These are phyloP conservation scores for Phocides pigmalion DNA, from an alignment of 1,140 invertebrate genomes.

Conservation along the genomic window DNA sequence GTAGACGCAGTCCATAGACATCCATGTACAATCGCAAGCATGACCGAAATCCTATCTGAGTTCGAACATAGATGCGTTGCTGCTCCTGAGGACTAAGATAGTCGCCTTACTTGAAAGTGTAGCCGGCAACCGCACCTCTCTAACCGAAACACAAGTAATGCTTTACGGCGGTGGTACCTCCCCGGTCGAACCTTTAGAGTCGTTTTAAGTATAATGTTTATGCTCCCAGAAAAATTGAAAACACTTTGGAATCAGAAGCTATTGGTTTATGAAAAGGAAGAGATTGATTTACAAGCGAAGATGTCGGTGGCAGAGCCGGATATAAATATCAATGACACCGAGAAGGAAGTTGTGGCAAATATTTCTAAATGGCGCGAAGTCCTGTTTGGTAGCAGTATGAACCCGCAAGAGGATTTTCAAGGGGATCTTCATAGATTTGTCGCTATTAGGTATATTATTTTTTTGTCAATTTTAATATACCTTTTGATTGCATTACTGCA, in stretches of 20 bases:
- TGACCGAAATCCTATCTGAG: no score
- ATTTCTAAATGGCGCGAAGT: slow-evolving; percentile 53
- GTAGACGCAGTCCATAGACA: no score
- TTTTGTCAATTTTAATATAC: no score
- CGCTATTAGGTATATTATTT: slow-evolving; percentile 51
- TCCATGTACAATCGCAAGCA: no score
- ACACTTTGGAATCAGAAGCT: slow-evolving; percentile 77
- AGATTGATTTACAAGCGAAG: slow-evolving; percentile 79
- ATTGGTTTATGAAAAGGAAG: slow-evolving; percentile 80
- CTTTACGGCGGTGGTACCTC: no score
- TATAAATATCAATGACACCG: slow-evolving; percentile 27
- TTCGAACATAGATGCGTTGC: no score
- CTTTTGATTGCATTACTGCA: no score
- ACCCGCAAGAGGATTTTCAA: slow-evolving; percentile 64
- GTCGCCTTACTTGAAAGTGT: no score
- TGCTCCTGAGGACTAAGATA: no score
- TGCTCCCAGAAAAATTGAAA: slow-evolving; percentile 75
- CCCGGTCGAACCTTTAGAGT: no score
- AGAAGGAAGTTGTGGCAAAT: slow-evolving; percentile 42
- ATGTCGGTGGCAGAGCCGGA: slow-evolving; percentile 59
- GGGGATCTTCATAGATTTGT: slow-evolving; percentile 74
- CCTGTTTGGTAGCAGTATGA: slow-evolving; percentile 59
- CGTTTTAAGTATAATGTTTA: background rate
- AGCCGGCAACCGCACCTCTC: no score
- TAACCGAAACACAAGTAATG: no score